A percentile compares a stretch with the other conserved stretches of the same genome.
These are phyloP conservation scores for Bradypodion ventrale DNA, from an alignment of 2,797 vertebrate species.

Conservation along the genomic window DNA sequence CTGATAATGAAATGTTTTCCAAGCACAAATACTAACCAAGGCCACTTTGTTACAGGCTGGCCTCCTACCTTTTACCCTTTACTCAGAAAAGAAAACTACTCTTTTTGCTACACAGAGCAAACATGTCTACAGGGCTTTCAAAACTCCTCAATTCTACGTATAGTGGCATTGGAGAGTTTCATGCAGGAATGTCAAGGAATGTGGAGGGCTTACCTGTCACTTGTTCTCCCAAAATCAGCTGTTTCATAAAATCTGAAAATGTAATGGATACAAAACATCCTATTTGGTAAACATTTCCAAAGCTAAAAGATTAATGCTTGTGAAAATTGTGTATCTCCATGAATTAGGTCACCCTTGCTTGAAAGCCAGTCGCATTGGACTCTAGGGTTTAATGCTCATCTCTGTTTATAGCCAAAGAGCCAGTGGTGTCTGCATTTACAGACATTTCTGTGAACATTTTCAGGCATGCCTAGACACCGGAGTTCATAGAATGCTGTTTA, in stretches of 20 bases:
- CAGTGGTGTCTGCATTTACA: too few species aligned
- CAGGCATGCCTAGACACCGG: too few species aligned
- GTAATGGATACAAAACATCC: neutral
- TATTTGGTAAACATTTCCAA: neutral
- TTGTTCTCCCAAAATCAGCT: neutral
- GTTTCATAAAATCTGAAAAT: conserved; percentile 1
- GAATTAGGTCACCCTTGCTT: too few species aligned
- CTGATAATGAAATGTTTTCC: neutral
- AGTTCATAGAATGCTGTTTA: too few species aligned
- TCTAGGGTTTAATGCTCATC: too few species aligned
- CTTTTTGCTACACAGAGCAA: neutral
- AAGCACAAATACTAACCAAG: neutral
- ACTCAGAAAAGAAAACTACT: neutral
- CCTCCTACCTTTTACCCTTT: neutral
- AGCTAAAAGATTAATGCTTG: neutral
- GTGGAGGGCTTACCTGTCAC: neutral
- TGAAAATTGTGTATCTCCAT: too few species aligned
- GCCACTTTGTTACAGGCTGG: neutral
- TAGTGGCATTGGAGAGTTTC: too few species aligned
- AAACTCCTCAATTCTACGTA: neutral
- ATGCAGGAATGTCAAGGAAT: neutral
- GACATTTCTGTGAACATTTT: too few species aligned
- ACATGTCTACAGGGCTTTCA: neutral
- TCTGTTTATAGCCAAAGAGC: too few species aligned
- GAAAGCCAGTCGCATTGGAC: too few species aligned